Evolutionary conservation across 2,797 vertebrate species (phyloP), one percentile per base, ranked within the genome.

Genomic region (Arrhamphus sclerolepis): DNA sequence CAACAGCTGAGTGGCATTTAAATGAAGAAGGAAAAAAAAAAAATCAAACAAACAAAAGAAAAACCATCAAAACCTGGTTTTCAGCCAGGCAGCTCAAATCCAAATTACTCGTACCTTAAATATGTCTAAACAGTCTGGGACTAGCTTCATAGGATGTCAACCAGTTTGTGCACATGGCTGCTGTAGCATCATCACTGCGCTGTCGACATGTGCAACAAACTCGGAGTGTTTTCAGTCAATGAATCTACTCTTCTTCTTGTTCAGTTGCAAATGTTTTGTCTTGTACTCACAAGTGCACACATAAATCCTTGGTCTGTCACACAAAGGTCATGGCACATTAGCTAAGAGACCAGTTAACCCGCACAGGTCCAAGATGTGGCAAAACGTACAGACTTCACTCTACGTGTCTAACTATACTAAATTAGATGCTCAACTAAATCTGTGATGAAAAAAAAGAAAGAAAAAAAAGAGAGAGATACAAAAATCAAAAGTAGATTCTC

Each of bases 311-410:
- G 46, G 62, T 61, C 70, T 70, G 58, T 61, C 64, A 56, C 65
- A 73, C 56, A 75, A 81, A 79, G 77, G 78, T 87, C 77, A 85
- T 28, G 75, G 78, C 80, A 76, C 68, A 82, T 86, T 77, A 83
- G 72, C 73, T 75, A 70, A 59, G 59, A 70, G 52, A 62, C 47
- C 56, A 29, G 68, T 85, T 75, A 83, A 81, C 81, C 66, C 72
- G 74, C 26, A 34, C 53, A 73, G 56, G 46, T 38, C 72, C 24
- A 38, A 46, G 22, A 26, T 31, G 40, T 7, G 46, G 63, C 38
- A 11, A 3, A 55, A 55, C 39, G 42, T 66, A 47, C 20, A 47
- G 18, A 59, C 20, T 17, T 19, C 1, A 28, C 19, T 14, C 34
- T 40, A 2, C 6, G 18, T 20, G 7, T 46, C 19, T 44, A 9